Conservation (phyloP, 2,113 vertebrate genomes). For the Tychaedon coryphoeus region DNA sequence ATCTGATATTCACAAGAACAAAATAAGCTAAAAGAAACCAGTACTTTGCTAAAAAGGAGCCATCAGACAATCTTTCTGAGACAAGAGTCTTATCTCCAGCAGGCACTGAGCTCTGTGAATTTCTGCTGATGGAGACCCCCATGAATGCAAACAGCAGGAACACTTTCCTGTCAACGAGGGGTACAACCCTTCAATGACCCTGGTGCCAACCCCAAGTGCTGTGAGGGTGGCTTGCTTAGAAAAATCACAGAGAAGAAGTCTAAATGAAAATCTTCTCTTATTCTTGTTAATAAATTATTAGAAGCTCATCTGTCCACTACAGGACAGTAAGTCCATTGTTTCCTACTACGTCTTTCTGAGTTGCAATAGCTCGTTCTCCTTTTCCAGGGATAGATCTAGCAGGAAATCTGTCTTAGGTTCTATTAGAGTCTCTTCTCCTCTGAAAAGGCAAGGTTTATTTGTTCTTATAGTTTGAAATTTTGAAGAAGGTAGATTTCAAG, state of each 20-base stretch:
- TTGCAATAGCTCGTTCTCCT: not conserved
- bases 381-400: not conserved
- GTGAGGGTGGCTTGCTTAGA: not conserved
- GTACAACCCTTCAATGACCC: not conserved
- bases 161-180: fast-evolving
- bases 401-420: not conserved
- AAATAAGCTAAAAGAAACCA: not conserved
- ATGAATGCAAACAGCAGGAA: not conserved
- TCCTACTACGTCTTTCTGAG: not conserved
- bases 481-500: not conserved
- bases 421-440: not conserved
- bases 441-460: not conserved
- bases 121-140: not conserved
- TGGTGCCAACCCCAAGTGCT: not conserved
- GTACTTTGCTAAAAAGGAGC: not conserved
- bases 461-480: not conserved
- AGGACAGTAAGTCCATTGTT: not conserved
- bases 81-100: not conserved
- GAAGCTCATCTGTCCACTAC: not conserved
- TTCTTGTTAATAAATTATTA: not conserved
- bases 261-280: not conserved
- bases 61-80: not conserved
- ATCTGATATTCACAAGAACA: not conserved
- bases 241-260: not conserved
- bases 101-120: not conserved